Evolutionary conservation across 2,797 vertebrate genomes (phyloP), one percentile per base, ranked within the genome.

Genomic region (Galago senegalensis): DNA sequence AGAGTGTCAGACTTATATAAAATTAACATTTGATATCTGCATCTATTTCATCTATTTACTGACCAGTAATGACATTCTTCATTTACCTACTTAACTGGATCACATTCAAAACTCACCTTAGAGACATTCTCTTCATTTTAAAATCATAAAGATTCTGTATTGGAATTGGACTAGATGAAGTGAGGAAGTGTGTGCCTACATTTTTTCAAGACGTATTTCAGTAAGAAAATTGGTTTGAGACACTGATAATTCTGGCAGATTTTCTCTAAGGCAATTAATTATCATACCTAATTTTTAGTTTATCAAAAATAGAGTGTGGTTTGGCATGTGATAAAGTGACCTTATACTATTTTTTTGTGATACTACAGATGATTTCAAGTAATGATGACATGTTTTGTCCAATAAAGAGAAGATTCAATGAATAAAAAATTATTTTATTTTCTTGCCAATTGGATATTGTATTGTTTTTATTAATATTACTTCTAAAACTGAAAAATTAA

Each of bases 271-370:
- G 88, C 95, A 96, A 98, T 98, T 97, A 98, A 98, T 98, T 29
- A n/a, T 95, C 97, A 69, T 94, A 88, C 56, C 70, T 98, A 97
- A 98, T 98, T 98, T 98, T 97, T 97, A 95, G 97, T 96, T 95
- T 98, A 95, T 98, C 97, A 97, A 91, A 97, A 91, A 98, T 96
- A 97, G 96, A 96, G 81, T 95, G 10, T 91, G 95, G 63, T 93
- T 97, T 98, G 90, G 86, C 95, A 96, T 87, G 82, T 98, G 98
- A 98, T 97, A 98, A 95, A 98, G 84, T 93, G 94, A 97, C 98
- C 95, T 97, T 82, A 96, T 97, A 95, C 87, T 97, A 85, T 96
- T 97, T 53, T 53, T 85, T 77, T 87, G 46, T 27, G 31, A 96
- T 95, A 73, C 75, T 96, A 49, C 2, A 4, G 49, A 7, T 25